Evolutionary conservation across 2,888 invertebrate species (phyloP).

Genomic region (Eilema sororculum): DNA sequence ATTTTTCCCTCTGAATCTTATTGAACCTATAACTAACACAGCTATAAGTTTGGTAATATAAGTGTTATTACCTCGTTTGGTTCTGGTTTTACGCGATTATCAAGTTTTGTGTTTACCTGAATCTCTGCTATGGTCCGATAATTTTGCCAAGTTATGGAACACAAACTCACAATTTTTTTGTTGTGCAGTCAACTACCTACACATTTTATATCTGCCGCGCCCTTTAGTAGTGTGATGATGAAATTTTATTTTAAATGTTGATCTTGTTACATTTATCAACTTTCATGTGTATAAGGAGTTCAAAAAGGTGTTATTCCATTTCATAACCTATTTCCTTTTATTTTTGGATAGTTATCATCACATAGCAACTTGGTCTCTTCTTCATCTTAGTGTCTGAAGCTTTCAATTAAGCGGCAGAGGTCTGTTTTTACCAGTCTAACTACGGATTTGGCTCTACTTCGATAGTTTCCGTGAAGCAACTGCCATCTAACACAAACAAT

Average conservation of each 20-base stretch:
- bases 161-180: constrained; percentile 9
- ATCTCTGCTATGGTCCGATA: constrained; percentile 5
- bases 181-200: not conserved
- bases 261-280: not conserved
- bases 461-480: too few species aligned
- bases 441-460: too few species aligned
- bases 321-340: not conserved
- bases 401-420: too few species aligned
- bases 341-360: too few species aligned
- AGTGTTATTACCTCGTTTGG: constrained; percentile 16
- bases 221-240: too few species aligned
- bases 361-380: too few species aligned
- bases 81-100: constrained; percentile 10
- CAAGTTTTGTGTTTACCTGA: constrained; percentile 13
- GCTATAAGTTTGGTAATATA: constrained; percentile 18
- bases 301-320: not conserved
- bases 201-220: not conserved
- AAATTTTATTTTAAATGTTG: too few species aligned
- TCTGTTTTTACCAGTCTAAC: too few species aligned
- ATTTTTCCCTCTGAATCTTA: constrained; percentile 1
- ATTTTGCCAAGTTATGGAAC: constrained; percentile 14
- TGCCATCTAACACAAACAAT: too few species aligned
- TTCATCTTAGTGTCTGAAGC: too few species aligned
- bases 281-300: not conserved
- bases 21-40: constrained; percentile 2